Percentiles rank a stretch among this genome's conserved stretches.
Conservation (phyloP, 2,113 vertebrate species). For the Panurus biarmicus region DNA sequence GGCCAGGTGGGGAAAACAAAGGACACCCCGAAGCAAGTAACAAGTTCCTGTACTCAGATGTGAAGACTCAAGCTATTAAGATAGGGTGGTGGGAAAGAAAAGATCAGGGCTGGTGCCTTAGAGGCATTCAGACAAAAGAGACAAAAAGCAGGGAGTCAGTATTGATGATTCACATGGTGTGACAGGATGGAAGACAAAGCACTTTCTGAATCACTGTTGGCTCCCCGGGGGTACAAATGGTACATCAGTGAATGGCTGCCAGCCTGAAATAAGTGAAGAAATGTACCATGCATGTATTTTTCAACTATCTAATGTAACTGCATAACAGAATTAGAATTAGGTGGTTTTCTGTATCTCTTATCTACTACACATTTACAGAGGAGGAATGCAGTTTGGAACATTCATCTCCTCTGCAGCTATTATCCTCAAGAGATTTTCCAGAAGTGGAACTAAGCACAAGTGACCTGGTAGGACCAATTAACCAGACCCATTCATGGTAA, state of each 20-base stretch:
- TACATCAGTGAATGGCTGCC: background rate
- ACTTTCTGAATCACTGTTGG: background rate
- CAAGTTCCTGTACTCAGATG: background rate
- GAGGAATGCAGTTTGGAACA: background rate
- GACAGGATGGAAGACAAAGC: background rate
- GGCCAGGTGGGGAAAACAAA: background rate
- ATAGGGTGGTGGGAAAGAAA: background rate
- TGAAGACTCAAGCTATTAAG: background rate
- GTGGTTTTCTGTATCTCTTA: background rate
- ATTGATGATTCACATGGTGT: background rate
- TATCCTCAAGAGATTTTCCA: background rate
- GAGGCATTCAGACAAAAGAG: background rate
- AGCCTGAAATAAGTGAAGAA: conserved; percentile 44
- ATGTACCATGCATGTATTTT: background rate
- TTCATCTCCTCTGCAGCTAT: background rate
- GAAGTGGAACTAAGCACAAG: background rate
- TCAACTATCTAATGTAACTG: background rate
- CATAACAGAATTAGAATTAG: background rate
- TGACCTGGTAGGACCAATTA: background rate
- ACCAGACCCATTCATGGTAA: background rate
- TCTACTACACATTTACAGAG: background rate
- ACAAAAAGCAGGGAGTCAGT: background rate
- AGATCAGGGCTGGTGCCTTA: background rate
- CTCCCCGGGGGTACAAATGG: rapidly evolving
- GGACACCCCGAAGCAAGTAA: background rate